A percentile compares a stretch with the other conserved stretches of the same genome.
Evolutionary conservation across 2,797 vertebrate genomes (phyloP).

Genomic region (Octomys mimax): DNA sequence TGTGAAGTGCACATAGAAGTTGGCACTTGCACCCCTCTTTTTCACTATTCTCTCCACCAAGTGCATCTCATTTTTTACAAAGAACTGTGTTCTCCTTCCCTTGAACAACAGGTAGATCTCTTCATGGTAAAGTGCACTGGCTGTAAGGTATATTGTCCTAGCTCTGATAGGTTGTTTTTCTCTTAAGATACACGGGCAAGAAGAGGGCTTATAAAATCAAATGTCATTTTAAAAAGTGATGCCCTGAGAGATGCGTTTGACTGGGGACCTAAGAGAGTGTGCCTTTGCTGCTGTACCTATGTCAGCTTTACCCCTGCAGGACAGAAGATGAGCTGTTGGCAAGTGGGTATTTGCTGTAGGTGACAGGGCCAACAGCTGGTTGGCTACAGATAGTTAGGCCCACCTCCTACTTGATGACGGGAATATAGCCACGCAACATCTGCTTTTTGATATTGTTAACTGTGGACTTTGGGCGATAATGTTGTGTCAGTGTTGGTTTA

Average conservation of each 20-base stretch:
- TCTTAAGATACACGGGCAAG: neutral
- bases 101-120: neutral
- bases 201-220: neutral
- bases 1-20: neutral
- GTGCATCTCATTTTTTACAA: neutral
- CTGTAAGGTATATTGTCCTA: neutral
- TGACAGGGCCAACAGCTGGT: neutral
- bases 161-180: neutral
- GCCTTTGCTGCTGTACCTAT: neutral
- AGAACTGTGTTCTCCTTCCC: neutral
- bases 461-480: neutral
- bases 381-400: neutral
- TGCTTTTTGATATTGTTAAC: neutral
- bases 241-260: neutral
- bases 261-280: neutral
- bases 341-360: neutral
- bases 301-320: neutral
- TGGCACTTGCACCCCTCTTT: neutral
- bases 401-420: neutral
- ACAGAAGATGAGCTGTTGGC: neutral
- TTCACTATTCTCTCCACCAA: neutral
- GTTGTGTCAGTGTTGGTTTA: neutral
- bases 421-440: neutral
- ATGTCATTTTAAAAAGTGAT: neutral
- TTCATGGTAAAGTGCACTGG: neutral